These are phyloP conservation scores for Cheilosia vernalis DNA, from an alignment of 2,888 invertebrate species.

Conservation along the genomic window DNA sequence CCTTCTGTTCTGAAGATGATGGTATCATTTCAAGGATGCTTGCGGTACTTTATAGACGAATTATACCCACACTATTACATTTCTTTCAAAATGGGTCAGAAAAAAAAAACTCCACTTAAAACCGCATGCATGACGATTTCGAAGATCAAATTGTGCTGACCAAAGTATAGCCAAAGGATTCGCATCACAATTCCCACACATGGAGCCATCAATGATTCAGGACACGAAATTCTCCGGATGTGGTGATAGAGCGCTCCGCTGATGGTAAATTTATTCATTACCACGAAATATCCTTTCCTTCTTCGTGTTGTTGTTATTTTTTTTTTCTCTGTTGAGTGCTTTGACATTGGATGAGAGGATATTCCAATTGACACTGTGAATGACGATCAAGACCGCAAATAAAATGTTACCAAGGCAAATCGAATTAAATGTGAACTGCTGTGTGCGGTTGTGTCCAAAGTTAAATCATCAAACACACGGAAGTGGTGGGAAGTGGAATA, in stretches of 20 bases:
- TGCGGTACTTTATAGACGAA: background rate
- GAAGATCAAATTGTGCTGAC: conserved; percentile 26
- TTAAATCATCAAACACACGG: conserved; percentile 56
- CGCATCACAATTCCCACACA: conserved; percentile 1
- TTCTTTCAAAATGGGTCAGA: conserved; percentile 6
- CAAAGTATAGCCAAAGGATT: background rate
- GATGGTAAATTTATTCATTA: conserved; percentile 54
- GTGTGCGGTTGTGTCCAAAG: conserved; percentile 24
- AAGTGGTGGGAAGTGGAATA: conserved; percentile 20
- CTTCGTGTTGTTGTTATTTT: conserved; percentile 3
- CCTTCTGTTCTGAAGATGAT: conserved; percentile 21
- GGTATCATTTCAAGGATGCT: conserved; percentile 5
- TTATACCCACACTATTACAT: conserved; percentile 1
- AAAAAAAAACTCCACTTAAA: background rate
- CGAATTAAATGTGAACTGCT: conserved; percentile 46
- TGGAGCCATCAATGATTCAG: conserved; percentile 39
- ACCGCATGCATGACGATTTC: conserved; percentile 10
- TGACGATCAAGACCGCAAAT: conserved; percentile 50
- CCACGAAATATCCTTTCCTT: conserved; percentile 38
- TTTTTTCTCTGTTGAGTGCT: conserved; percentile 6
- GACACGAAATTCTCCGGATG: conserved; percentile 46
- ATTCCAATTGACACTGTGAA: conserved; percentile 52
- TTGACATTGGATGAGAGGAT: conserved; percentile 27
- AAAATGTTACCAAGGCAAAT: conserved; percentile 43
- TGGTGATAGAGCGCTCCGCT: conserved; percentile 17